Evolutionary conservation across 2,113 vertebrate species (phyloP).

Genomic region (Crypturellus undulatus): DNA sequence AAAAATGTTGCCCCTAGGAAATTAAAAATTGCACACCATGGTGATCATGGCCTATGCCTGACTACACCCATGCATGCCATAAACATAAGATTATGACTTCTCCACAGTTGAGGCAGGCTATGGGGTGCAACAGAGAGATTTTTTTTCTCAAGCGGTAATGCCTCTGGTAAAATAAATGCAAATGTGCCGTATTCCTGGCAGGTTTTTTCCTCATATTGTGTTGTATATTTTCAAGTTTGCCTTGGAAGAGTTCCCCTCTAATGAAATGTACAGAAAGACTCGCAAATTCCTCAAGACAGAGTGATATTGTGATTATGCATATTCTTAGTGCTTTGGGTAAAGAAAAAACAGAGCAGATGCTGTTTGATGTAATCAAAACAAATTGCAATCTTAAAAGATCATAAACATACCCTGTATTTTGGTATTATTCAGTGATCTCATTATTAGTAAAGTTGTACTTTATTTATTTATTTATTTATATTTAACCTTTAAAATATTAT

Average conservation of each 20-base stretch:
- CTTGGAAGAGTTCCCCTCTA: neutral
- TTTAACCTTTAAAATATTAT: conserved; percentile 10
- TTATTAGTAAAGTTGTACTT: neutral
- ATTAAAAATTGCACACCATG: conserved; percentile 20
- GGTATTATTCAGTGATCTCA: conserved; percentile 31
- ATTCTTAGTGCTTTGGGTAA: conserved; percentile 24
- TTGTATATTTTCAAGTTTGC: neutral
- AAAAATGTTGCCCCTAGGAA: neutral
- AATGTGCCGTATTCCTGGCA: neutral
- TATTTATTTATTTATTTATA: neutral
- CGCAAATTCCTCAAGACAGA: neutral
- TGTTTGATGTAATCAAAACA: conserved; percentile 66
- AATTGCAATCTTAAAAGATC: conserved; percentile 40
- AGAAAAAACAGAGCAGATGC: conserved; percentile 48
- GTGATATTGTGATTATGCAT: neutral
- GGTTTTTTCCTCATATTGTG: neutral
- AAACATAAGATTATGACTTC: neutral
- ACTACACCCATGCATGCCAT: neutral
- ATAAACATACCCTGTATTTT: conserved; percentile 35
- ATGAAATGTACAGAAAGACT: neutral
- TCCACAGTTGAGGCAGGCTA: neutral
- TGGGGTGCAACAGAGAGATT: neutral
- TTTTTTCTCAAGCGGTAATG: neutral
- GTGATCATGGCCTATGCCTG: neutral
- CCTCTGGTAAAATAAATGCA: neutral